These are phyloP conservation scores for Rhea americana DNA, from an alignment of 2,113 vertebrate species.

Conservation along the genomic window DNA sequence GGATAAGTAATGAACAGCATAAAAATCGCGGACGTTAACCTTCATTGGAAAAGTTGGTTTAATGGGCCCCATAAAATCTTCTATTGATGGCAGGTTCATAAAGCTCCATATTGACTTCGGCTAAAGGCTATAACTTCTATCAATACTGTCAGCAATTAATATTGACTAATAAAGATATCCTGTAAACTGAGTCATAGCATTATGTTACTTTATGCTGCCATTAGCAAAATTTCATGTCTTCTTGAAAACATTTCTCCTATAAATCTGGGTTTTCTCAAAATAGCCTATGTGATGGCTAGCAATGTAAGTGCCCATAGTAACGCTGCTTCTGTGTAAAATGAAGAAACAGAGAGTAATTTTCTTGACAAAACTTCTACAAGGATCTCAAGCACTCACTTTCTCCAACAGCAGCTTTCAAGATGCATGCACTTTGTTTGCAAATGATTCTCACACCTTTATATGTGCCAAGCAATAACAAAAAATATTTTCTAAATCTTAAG, in stretches of 20 bases:
- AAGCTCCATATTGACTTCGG: conserved; percentile 67
- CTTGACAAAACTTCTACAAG: background rate
- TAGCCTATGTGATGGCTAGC: background rate
- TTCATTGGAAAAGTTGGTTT: conserved; percentile 72
- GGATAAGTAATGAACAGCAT: conserved; percentile 71
- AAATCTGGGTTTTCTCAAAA: conserved; percentile 24
- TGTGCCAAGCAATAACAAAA: background rate
- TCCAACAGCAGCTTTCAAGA: background rate
- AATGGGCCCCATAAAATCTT: conserved; percentile 77
- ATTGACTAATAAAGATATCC: conserved; percentile 68
- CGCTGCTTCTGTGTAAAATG: background rate
- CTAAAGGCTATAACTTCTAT: conserved; percentile 71
- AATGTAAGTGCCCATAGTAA: background rate
- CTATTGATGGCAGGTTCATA: conserved; percentile 72
- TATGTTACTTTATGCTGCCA: conserved; percentile 32
- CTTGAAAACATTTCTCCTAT: conserved; percentile 2
- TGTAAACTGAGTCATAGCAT: conserved; percentile 51
- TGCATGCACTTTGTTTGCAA: background rate
- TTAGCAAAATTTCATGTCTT: conserved; percentile 34
- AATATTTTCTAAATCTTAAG: background rate
- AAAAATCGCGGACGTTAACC: conserved; percentile 74
- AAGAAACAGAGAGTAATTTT: background rate
- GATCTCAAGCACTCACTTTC: background rate
- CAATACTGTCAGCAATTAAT: conserved; percentile 77
- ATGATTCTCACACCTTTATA: background rate